Percentiles rank a stretch among this genome's conserved stretches.
phyloP scores from a whole-genome alignment of 2,888 invertebrate species.

The Scaptomyza caliginosa region DNA sequence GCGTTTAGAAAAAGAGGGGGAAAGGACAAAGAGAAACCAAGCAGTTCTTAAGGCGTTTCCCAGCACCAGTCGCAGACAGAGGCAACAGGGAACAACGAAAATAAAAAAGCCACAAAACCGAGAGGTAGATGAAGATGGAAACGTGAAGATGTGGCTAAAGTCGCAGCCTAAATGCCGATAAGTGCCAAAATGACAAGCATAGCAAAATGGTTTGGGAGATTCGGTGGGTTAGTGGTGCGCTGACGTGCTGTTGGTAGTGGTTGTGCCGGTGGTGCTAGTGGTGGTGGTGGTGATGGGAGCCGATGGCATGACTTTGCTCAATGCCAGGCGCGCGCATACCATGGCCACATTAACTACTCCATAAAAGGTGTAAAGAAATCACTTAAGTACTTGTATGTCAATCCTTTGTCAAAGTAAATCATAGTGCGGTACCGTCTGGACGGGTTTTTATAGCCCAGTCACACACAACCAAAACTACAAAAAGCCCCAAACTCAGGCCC shows the following conservation, averaged over 20 bases:
- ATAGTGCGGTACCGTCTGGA: conserved; percentile 62
- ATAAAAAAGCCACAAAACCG: conserved; percentile 34
- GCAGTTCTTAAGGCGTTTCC: conserved; percentile 49
- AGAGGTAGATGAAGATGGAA: conserved; percentile 20
- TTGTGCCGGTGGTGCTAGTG: conserved; percentile 3
- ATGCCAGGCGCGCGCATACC: conserved; percentile 71
- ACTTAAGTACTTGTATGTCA: conserved; percentile 80
- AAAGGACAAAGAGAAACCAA: conserved; percentile 3
- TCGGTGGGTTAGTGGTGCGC: conserved; percentile 39
- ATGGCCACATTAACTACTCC: conserved; percentile 78
- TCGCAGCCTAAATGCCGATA: conserved; percentile 71
- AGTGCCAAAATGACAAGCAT: conserved; percentile 73
- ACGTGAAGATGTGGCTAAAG: conserved; percentile 37
- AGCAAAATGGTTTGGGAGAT: conserved; percentile 46
- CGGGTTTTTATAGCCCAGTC: conserved; percentile 57
- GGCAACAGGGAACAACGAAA: conserved; percentile 45
- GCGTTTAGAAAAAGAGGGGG: conserved; percentile 32
- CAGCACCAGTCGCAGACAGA: conserved; percentile 29
- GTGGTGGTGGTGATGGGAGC: conserved; percentile 20
- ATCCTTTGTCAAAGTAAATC: conserved; percentile 79
- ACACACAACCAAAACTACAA: conserved; percentile 20
- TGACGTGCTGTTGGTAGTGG: conserved; percentile 6
- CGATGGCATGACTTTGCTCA: conserved; percentile 71
- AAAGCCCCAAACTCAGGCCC: neutral
- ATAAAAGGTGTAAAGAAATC: conserved; percentile 79